A percentile compares a stretch with the other conserved stretches of the same genome.
These are phyloP conservation scores for Phania funesta DNA, from an alignment of 2,888 invertebrate species.

Conservation along the genomic window DNA sequence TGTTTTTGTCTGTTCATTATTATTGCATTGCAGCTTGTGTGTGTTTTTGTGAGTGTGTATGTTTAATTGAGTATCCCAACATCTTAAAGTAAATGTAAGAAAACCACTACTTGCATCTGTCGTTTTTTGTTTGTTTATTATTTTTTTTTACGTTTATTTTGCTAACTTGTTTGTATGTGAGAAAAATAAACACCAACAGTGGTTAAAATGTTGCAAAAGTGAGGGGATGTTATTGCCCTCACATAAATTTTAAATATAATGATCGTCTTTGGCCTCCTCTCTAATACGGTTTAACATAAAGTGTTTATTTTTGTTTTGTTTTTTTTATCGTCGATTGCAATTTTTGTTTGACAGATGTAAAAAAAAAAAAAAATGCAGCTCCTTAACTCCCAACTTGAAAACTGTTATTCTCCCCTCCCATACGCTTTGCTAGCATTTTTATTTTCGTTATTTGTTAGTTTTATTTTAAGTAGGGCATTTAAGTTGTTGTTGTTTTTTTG, in stretches of 20 bases:
- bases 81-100: slow-evolving; percentile 49
- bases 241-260: slow-evolving; percentile 10
- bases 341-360: slow-evolving; percentile 22
- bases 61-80: slow-evolving; percentile 37
- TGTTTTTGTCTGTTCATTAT: slow-evolving; percentile 48
- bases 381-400: background rate
- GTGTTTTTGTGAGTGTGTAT: background rate
- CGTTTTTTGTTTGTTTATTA: slow-evolving; percentile 26
- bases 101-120: slow-evolving; percentile 64
- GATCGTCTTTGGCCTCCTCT: background rate
- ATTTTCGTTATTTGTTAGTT: background rate
- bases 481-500: background rate
- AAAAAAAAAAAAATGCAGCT: background rate
- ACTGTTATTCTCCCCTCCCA: background rate
- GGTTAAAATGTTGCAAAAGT: slow-evolving; percentile 42
- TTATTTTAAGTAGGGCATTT: background rate
- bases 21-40: slow-evolving; percentile 4
- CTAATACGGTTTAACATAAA: background rate
- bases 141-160: slow-evolving; percentile 22
- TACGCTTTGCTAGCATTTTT: background rate
- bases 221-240: slow-evolving; percentile 42
- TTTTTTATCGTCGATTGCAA: background rate
- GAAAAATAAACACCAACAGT: slow-evolving; percentile 24
- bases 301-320: background rate
- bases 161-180: slow-evolving; percentile 35